Evolutionary conservation across 1,140 invertebrate species (phyloP).

Genomic region (Dinothrombium tinctorium): DNA sequence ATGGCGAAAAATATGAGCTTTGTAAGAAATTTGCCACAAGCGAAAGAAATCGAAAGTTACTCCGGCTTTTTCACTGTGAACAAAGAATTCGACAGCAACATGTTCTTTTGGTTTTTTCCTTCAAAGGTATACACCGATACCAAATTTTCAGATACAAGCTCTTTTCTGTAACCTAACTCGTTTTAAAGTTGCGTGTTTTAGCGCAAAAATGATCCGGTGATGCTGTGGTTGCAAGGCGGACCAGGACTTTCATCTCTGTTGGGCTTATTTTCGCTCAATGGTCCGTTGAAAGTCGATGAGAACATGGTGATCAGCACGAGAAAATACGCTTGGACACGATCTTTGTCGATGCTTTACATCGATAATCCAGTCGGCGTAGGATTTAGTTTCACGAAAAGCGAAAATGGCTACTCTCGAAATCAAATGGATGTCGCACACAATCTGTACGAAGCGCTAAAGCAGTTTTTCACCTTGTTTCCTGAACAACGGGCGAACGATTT

Average conservation of each 20-base stretch:
- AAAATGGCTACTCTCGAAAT: slow-evolving; percentile 13
- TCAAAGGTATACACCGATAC: not conserved
- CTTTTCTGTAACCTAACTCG: too few species aligned
- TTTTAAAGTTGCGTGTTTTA: not conserved
- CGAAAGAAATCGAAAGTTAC: slow-evolving; percentile 9
- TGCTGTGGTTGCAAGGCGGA: slow-evolving; percentile 62
- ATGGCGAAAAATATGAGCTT: too few species aligned
- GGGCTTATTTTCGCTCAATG: slow-evolving; percentile 56
- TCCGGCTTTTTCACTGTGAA: slow-evolving; percentile 16
- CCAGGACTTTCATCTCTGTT: slow-evolving; percentile 53
- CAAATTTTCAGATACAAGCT: not conserved
- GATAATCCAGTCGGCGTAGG: slow-evolving; percentile 61
- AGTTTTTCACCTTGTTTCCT: slow-evolving; percentile 15
- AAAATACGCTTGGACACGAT: slow-evolving; percentile 44
- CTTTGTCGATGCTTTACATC: slow-evolving; percentile 51
- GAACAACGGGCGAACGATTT: slow-evolving; percentile 15
- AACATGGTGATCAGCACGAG: slow-evolving; percentile 31
- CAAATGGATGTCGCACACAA: slow-evolving; percentile 12
- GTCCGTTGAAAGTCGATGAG: slow-evolving; percentile 33
- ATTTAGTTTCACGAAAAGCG: slow-evolving; percentile 13
- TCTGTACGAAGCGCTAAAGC: slow-evolving; percentile 13
- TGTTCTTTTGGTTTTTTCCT: slow-evolving; percentile 17
- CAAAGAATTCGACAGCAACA: slow-evolving; percentile 11
- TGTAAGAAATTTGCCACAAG: slow-evolving; percentile 8
- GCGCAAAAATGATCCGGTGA: slow-evolving; percentile 28